Conservation (phyloP, 2,888 invertebrate species). For the Acleris sparsana region DNA sequence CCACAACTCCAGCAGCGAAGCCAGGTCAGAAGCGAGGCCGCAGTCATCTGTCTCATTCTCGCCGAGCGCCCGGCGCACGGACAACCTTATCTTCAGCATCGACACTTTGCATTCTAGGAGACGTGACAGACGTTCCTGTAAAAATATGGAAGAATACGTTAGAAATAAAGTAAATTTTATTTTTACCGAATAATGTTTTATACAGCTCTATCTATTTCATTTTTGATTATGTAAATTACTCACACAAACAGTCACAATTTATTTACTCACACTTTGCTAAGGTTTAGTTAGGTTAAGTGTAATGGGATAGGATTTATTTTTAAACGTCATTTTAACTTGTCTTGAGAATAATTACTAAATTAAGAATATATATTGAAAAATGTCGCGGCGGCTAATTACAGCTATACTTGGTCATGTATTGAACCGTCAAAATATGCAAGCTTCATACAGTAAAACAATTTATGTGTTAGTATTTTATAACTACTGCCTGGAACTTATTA, state of each 20-base stretch:
- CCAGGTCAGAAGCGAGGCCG: constrained; percentile 86
- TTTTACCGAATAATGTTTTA: not conserved
- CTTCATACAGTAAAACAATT: too few relatives aligned
- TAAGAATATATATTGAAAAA: not conserved
- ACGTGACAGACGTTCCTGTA: constrained; percentile 79
- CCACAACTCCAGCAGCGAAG: constrained; percentile 87
- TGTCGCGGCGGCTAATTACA: too few relatives aligned
- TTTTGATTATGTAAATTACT: too few relatives aligned
- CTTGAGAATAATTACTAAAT: not conserved
- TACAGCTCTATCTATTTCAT: too few relatives aligned
- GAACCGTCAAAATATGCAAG: too few relatives aligned
- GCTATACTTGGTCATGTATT: too few relatives aligned
- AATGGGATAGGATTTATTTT: too few relatives aligned
- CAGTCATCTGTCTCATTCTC: constrained; percentile 72
- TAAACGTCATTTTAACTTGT: not conserved
- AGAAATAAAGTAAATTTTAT: not conserved
- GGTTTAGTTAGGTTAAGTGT: too few relatives aligned
- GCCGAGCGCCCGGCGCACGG: constrained; percentile 82
- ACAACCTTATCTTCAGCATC: constrained; percentile 82
- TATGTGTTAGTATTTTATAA: too few relatives aligned
- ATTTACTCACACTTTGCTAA: too few relatives aligned
- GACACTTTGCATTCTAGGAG: constrained; percentile 83
- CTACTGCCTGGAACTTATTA: too few relatives aligned
- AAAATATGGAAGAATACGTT: constrained; percentile 37
- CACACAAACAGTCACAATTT: too few relatives aligned